A percentile compares a stretch with the other conserved stretches of the same genome.
These are phyloP conservation scores for Deilephila porcellus DNA, from an alignment of 2,888 invertebrate species.

Conservation along the genomic window DNA sequence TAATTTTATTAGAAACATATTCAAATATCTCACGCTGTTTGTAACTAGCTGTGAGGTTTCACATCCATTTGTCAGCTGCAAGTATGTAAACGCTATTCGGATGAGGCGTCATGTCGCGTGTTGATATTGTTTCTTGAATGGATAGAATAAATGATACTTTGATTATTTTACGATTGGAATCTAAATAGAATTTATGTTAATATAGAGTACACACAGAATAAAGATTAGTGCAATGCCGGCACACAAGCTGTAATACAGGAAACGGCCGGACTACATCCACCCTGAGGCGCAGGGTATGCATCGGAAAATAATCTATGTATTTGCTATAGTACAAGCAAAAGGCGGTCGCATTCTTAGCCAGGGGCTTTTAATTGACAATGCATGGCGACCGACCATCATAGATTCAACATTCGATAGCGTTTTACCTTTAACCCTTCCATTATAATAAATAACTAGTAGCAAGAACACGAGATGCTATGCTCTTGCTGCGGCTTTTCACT, in stretches of 20 bases:
- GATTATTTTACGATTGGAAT: conserved; percentile 60
- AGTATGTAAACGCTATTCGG: conserved; percentile 36
- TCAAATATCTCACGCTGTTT: conserved; percentile 23
- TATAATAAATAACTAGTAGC: conserved; percentile 49
- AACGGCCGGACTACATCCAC: conserved; percentile 74
- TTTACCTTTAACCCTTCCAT: conserved; percentile 71
- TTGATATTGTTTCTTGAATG: conserved; percentile 62
- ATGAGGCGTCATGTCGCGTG: conserved; percentile 34
- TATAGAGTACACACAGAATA: conserved; percentile 70
- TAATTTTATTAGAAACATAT: conserved; percentile 25
- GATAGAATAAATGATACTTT: conserved; percentile 43
- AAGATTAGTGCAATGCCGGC: conserved; percentile 67
- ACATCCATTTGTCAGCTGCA: conserved; percentile 25
- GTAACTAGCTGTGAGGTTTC: conserved; percentile 18
- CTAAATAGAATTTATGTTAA: conserved; percentile 76
- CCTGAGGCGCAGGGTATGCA: conserved; percentile 75
- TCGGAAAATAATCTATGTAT: conserved; percentile 75
- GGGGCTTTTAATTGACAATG: conserved; percentile 80
- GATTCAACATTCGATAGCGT: conserved; percentile 63
- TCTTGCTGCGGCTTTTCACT: background rate
- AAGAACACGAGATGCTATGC: background rate
- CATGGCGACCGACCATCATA: conserved; percentile 66
- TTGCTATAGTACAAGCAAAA: conserved; percentile 76
- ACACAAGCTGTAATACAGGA: conserved; percentile 77
- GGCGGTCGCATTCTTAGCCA: conserved; percentile 74